Evolutionary conservation across 1,140 invertebrate genomes (phyloP), one percentile per base, ranked within the genome.

Genomic region (Pemphigus obesinymphae): DNA sequence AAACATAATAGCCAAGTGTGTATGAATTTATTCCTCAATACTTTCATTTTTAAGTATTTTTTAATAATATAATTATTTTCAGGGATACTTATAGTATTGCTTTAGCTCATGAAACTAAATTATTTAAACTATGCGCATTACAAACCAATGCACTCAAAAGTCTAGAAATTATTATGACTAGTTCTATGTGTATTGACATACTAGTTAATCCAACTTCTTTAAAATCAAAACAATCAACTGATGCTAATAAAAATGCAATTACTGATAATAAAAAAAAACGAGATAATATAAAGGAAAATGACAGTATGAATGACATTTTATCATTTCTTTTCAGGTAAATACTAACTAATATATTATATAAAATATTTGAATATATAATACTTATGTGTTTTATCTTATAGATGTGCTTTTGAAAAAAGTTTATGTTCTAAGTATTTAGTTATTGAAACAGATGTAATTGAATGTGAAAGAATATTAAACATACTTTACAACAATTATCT

Each of bases 131-230:
- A 45, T 86, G 88, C 1, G 88, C 88, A 83, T 84, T 92, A 48
- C 90, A 92, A 84, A 88, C 90, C 82, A 87, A 89, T 40, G 89
- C 91, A 40, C 85, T 92, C 82, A 91, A 91, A 85, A 86, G 89
- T 8, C 84, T 92, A 20, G 85, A 87, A 58, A 26, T 80, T 29
- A 63, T 80, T 20, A 66, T 84, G 43, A 50, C 68, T 45, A 73
- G 55, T 8, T 80, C 53, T 45, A 29, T 80, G 40, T 34, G 15
- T 82, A 13, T 80, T 53, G 82, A 84, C 50, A 66, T 82, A 48
- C 50, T 82, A 43, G 70, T 83, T n/a, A 68, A 31, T 48, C 75
- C 82, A 43, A 82, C n/a, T 31, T 50, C 70, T 48, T 20, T 3
- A 37, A 83, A 75, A 31, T 68, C 68, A 17, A 43, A 82, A 26